Percentiles rank a stretch among this genome's conserved stretches.
Conservation (phyloP, 2,113 vertebrate genomes). For the Embiotoca jacksoni region DNA sequence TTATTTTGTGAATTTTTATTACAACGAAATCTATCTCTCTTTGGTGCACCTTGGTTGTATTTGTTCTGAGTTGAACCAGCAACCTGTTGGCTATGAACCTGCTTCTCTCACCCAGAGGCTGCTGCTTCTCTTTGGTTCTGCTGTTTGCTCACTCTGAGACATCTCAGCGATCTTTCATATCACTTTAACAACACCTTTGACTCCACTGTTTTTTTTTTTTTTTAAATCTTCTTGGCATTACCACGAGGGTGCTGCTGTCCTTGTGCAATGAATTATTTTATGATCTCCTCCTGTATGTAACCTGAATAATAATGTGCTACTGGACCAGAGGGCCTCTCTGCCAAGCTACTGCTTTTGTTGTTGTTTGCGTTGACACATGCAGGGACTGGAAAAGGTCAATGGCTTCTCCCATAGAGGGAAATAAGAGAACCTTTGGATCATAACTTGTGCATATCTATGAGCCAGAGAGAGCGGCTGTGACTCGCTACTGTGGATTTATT, state of each 20-base stretch:
- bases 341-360: constrained; percentile 55
- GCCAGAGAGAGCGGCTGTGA: constrained; percentile 30
- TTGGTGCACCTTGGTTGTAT: too few relatives aligned
- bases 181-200: constrained; percentile 26
- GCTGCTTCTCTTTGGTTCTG: background rate
- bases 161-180: constrained; percentile 22
- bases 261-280: constrained; percentile 4
- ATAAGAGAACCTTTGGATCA: constrained; percentile 62
- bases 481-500: constrained; percentile 63
- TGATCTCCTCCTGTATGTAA: constrained; percentile 27
- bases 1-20: too few relatives aligned
- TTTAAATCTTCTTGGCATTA: constrained; percentile 18
- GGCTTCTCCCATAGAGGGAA: constrained; percentile 47
- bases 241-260: background rate
- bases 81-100: background rate
- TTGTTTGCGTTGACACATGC: constrained; percentile 66
- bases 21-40: too few relatives aligned
- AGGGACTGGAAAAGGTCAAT: constrained; percentile 68
- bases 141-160: background rate
- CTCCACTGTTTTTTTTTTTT: constrained; percentile 17
- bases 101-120: background rate
- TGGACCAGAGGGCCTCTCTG: constrained; percentile 26
- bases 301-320: constrained; percentile 49
- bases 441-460: constrained; percentile 65
- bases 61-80: constrained; percentile 9